Evolutionary conservation across 2,797 vertebrate genomes (phyloP).

Genomic region (Prunella strophiata): DNA sequence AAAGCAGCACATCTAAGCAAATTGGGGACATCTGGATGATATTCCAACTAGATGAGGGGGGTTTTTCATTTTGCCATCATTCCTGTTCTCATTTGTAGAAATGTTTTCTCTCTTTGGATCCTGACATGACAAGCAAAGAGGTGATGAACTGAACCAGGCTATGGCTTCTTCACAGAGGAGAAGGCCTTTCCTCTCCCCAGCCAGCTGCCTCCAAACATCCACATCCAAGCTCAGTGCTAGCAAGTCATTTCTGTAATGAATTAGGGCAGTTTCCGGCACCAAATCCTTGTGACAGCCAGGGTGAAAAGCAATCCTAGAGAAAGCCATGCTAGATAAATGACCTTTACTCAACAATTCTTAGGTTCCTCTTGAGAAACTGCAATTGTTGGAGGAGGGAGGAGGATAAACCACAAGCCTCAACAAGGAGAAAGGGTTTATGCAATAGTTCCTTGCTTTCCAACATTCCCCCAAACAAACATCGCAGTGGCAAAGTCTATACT

Average conservation of each 20-base stretch:
- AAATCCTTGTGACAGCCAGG: background rate
- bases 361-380: conserved; percentile 50
- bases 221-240: background rate
- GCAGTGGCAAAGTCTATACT: background rate
- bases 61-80: background rate
- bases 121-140: background rate
- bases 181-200: background rate
- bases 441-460: conserved; percentile 40
- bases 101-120: background rate
- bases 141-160: background rate
- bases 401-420: conserved; percentile 42
- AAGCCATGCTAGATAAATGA: conserved; percentile 13
- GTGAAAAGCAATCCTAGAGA: conserved; percentile 11
- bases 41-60: background rate
- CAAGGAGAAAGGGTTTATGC: conserved; percentile 40
- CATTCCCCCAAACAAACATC: conserved; percentile 22
- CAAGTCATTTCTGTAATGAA: background rate
- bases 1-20: background rate
- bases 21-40: background rate
- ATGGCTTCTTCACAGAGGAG: background rate
- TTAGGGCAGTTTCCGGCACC: background rate
- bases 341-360: conserved; percentile 37
- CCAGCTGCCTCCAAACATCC: background rate
- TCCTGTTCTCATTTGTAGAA: background rate
- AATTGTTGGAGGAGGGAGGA: conserved; percentile 37